phyloP scores from a whole-genome alignment of 2,113 vertebrate genomes.

The Passerina amoena region DNA sequence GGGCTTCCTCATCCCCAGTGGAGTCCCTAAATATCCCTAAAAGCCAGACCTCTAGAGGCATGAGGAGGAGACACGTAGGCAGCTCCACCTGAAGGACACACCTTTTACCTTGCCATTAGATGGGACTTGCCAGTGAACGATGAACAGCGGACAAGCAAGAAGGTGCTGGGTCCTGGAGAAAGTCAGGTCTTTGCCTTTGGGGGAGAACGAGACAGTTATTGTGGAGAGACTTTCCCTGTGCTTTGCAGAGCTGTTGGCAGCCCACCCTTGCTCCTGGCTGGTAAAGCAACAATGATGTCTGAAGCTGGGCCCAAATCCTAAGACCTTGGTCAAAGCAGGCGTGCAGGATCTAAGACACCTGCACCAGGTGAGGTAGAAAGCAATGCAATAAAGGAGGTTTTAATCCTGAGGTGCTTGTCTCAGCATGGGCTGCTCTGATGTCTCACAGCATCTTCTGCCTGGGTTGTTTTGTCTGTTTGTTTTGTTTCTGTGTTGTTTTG shows the following conservation, averaged over 20 bases:
- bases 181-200: background rate
- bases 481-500: background rate
- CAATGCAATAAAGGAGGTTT: background rate
- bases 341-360: background rate
- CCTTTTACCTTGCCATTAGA: background rate
- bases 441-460: background rate
- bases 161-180: background rate
- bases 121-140: background rate
- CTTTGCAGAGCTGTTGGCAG: background rate
- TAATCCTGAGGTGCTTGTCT: background rate
- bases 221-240: background rate
- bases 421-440: background rate
- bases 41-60: background rate
- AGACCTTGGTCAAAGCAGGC: background rate
- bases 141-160: background rate
- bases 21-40: background rate
- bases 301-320: background rate
- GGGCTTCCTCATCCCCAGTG: background rate
- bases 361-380: background rate
- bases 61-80: background rate
- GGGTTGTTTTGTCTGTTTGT: accelerated
- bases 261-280: background rate
- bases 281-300: background rate
- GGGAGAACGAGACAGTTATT: background rate
- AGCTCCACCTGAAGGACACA: background rate